These are phyloP conservation scores for Thunnus thynnus DNA, from an alignment of 2,113 vertebrate genomes.

Conservation along the genomic window DNA sequence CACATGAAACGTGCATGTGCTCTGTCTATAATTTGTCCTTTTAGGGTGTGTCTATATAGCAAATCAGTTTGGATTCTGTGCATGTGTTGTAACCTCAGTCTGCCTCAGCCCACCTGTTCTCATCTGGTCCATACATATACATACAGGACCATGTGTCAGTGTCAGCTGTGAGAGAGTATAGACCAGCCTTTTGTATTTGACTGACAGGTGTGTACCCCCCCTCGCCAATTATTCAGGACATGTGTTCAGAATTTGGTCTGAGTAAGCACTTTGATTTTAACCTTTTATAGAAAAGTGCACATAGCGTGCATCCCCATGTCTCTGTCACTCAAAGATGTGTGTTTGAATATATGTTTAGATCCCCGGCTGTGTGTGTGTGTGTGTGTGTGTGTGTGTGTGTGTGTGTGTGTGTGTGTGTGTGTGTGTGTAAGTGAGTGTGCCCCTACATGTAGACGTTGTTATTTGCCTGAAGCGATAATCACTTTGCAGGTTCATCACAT, in stretches of 20 bases:
- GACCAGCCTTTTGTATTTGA: conserved; percentile 68
- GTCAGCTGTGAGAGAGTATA: conserved; percentile 69
- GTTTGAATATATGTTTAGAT: conserved; percentile 12
- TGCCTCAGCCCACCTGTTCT: conserved; percentile 65
- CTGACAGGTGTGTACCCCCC: conserved; percentile 73
- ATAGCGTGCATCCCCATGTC: conserved; percentile 11
- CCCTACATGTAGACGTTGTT: conserved; percentile 15
- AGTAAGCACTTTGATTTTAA: conserved; percentile 58
- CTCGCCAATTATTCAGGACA: conserved; percentile 30
- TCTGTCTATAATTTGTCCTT: conserved; percentile 1
- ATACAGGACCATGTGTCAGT: conserved; percentile 63
- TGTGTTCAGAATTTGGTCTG: conserved; percentile 41
- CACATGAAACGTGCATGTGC: conserved; percentile 19
- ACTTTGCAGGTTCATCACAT: conserved; percentile 85
- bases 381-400: not conserved
- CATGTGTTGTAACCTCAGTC: conserved; percentile 36
- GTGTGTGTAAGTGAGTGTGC: too few relatives aligned
- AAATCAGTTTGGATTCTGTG: not conserved
- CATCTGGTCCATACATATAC: conserved; percentile 36
- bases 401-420: not conserved
- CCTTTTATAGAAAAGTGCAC: conserved; percentile 32
- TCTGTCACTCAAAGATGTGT: conserved; percentile 38
- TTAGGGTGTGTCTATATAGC: not conserved
- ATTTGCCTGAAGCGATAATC: conserved; percentile 61
- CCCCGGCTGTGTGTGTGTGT: not conserved